A percentile compares a stretch with the other conserved stretches of the same genome.
These are phyloP conservation scores for Teinopalpus imperialis DNA, from an alignment of 2,888 invertebrate species.

Conservation along the genomic window DNA sequence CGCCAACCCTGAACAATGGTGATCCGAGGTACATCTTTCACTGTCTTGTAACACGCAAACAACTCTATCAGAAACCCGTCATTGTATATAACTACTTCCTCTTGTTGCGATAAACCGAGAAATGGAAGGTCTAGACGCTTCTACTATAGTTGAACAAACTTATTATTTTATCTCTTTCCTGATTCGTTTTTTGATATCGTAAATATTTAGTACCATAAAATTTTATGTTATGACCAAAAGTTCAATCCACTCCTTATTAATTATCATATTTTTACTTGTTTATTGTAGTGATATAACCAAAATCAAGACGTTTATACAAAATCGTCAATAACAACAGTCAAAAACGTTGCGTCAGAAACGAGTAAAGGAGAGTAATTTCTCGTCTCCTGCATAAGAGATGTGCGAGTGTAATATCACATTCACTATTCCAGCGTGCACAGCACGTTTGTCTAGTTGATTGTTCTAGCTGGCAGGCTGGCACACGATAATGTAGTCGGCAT, in stretches of 20 bases:
- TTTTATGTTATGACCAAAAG: background rate
- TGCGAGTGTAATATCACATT: slow-evolving; percentile 35
- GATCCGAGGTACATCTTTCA: slow-evolving; percentile 20
- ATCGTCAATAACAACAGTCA: no score
- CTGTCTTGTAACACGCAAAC: slow-evolving; percentile 25
- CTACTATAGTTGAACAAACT: slow-evolving; percentile 18
- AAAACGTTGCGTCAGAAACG: no score
- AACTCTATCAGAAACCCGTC: slow-evolving; percentile 21
- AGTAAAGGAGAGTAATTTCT: slow-evolving; percentile 10
- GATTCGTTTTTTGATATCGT: no score
- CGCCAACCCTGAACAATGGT: slow-evolving; percentile 24
- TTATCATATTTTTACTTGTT: no score
- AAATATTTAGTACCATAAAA: slow-evolving; percentile 14
- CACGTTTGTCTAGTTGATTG: slow-evolving; percentile 73
- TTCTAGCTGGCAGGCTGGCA: slow-evolving; percentile 69
- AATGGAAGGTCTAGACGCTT: slow-evolving; percentile 9
- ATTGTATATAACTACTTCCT: slow-evolving; percentile 23
- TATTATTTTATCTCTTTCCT: slow-evolving; percentile 15
- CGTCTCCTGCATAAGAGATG: slow-evolving; percentile 26
- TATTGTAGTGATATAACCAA: no score
- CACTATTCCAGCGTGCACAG: slow-evolving; percentile 47
- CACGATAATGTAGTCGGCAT: slow-evolving; percentile 73
- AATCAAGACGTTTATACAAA: no score
- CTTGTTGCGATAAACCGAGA: slow-evolving; percentile 20
- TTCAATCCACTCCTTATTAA: no score